Conservation (phyloP, 2,888 invertebrate genomes). For the Drosophila ustulata region DNA sequence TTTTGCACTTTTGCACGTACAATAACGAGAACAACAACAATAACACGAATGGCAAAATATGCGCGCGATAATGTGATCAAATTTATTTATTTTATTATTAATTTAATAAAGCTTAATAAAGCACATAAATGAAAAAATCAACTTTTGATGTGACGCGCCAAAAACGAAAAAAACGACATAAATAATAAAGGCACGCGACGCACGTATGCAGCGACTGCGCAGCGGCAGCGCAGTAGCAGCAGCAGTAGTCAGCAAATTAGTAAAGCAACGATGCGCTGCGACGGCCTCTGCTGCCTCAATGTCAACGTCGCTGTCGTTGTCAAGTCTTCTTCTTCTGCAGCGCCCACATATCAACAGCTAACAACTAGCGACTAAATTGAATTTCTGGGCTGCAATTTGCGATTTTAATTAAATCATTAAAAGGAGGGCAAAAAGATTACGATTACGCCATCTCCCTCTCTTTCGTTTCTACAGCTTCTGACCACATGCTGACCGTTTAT, state of each 20-base stretch:
- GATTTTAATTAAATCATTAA: conserved; percentile 79
- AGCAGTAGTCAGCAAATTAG: conserved; percentile 8
- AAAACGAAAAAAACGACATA: conserved; percentile 33
- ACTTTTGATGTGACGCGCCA: conserved; percentile 29
- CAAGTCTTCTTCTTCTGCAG: conserved; percentile 11
- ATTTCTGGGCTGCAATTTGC: conserved; percentile 73
- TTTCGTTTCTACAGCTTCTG: neutral
- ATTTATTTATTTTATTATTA: conserved; percentile 27
- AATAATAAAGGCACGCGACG: conserved; percentile 49
- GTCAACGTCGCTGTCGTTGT: conserved; percentile 43
- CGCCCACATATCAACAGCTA: conserved; percentile 37
- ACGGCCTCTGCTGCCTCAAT: conserved; percentile 60
- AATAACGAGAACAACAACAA: conserved; percentile 12
- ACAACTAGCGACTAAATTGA: conserved; percentile 68
- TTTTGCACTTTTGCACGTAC: conserved; percentile 46
- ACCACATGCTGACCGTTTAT: conserved; percentile 13
- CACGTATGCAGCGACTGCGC: conserved; percentile 47
- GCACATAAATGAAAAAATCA: conserved; percentile 12
- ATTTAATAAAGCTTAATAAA: conserved; percentile 37
- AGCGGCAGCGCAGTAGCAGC: conserved; percentile 20
- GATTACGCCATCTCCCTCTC: conserved; percentile 62
- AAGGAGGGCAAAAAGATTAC: conserved; percentile 78
- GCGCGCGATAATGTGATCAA: conserved; percentile 3
- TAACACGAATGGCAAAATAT: neutral
- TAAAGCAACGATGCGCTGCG: conserved; percentile 46